These are phyloP conservation scores for Ostrea denselamellosa DNA, from an alignment of 1,140 invertebrate genomes.

Conservation along the genomic window DNA sequence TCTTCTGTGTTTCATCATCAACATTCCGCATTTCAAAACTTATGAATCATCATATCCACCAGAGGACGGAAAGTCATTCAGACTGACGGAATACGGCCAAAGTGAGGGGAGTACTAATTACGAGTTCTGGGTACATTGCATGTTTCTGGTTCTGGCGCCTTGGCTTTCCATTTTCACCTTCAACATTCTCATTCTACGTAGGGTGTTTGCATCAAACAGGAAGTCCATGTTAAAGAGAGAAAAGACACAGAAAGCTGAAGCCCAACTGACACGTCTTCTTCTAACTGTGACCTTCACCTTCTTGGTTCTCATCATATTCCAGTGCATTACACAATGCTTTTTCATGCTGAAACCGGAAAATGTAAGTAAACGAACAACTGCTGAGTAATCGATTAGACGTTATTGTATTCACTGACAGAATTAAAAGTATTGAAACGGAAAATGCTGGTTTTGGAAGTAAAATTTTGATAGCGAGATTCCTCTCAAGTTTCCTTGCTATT, in stretches of 20 bases:
- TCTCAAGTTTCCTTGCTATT: not conserved
- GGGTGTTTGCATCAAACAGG: constrained; percentile 39
- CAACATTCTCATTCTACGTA: constrained; percentile 61
- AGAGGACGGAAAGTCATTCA: constrained; percentile 44
- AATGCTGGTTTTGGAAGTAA: not conserved
- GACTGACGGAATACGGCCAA: constrained; percentile 56
- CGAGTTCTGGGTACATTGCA: constrained; percentile 69
- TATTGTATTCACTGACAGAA: too few species aligned
- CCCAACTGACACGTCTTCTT: constrained; percentile 62
- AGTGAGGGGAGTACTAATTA: constrained; percentile 53
- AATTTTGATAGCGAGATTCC: not conserved
- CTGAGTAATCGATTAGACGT: too few species aligned
- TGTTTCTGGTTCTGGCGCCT: constrained; percentile 63
- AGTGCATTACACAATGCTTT: constrained; percentile 67
- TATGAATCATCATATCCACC: constrained; percentile 48
- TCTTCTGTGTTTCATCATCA: constrained; percentile 51
- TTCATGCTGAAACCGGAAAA: constrained; percentile 51
- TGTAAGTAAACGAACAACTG: not conserved
- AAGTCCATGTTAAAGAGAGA: constrained; percentile 37
- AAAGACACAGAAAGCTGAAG: constrained; percentile 49
- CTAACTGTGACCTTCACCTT: constrained; percentile 67
- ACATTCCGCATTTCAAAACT: constrained; percentile 62
- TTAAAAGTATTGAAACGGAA: too few species aligned
- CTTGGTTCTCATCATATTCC: constrained; percentile 60
- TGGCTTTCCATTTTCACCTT: constrained; percentile 62